These are phyloP conservation scores for Adelognathus sp. DNA, from an alignment of 2,888 invertebrate species.

Conservation along the genomic window DNA sequence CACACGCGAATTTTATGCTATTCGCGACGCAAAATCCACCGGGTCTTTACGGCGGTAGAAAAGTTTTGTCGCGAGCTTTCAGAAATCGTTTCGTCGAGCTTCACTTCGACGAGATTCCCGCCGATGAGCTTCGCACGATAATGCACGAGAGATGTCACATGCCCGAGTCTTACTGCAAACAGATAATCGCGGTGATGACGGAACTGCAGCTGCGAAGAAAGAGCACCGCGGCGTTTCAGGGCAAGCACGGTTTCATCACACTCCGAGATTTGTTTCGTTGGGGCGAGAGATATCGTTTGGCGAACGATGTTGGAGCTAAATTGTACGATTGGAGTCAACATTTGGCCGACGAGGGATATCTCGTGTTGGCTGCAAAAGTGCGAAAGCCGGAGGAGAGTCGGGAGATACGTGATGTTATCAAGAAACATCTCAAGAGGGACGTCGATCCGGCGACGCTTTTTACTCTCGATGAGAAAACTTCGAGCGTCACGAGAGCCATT, in stretches of 20 bases:
- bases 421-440: slow-evolving; percentile 90
- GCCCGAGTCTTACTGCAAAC: slow-evolving; percentile 93
- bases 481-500: slow-evolving; percentile 89
- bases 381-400: slow-evolving; percentile 91
- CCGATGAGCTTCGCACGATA: slow-evolving; percentile 92
- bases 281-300: slow-evolving; percentile 95
- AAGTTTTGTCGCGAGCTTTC: slow-evolving; percentile 95
- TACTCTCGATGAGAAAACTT: slow-evolving; percentile 86
- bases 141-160: slow-evolving; percentile 94
- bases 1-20: slow-evolving; percentile 96
- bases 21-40: slow-evolving; percentile 99
- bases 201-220: slow-evolving; percentile 90
- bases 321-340: slow-evolving; percentile 99
- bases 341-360: slow-evolving; percentile 97
- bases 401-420: slow-evolving; percentile 90
- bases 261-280: slow-evolving; percentile 97
- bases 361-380: slow-evolving; percentile 96
- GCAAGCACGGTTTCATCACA: slow-evolving; percentile 96
- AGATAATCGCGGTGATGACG: slow-evolving; percentile 95
- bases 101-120: slow-evolving; percentile 97
- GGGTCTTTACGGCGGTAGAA: slow-evolving; percentile 97
- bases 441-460: slow-evolving; percentile 89
- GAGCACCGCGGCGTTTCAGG: slow-evolving; percentile 94
- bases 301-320: slow-evolving; percentile 83
- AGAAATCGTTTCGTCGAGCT: slow-evolving; percentile 98